A percentile compares a stretch with the other conserved stretches of the same genome.
phyloP scores from a whole-genome alignment of 2,113 vertebrate species.

The Neotoma lepida region DNA sequence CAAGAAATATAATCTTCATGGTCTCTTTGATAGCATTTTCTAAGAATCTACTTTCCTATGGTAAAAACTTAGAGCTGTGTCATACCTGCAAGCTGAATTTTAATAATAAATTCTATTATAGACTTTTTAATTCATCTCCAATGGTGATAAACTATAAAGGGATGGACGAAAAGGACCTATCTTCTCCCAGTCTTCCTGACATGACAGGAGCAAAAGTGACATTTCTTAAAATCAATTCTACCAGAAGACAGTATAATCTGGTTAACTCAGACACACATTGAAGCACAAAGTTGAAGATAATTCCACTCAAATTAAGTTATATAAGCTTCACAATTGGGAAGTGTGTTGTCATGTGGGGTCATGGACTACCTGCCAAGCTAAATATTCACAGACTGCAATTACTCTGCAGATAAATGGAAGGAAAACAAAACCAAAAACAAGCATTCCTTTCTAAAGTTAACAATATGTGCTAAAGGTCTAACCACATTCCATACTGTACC shows the following conservation, averaged over 20 bases:
- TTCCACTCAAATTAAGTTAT: conserved; percentile 73
- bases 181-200: conserved; percentile 70
- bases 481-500: not conserved
- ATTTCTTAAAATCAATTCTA: conserved; percentile 61
- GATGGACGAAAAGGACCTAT: conserved; percentile 49
- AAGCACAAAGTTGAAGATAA: conserved; percentile 67
- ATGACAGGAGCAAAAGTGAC: conserved; percentile 59
- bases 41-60: conserved; percentile 35
- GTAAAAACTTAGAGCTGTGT: conserved; percentile 3
- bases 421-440: conserved; percentile 17
- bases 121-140: conserved; percentile 64
- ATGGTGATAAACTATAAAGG: conserved; percentile 61
- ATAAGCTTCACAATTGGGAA: conserved; percentile 72
- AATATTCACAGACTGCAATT: conserved; percentile 61
- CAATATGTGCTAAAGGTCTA: not conserved
- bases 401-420: conserved; percentile 65
- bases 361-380: conserved; percentile 65
- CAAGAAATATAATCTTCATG: conserved; percentile 21
- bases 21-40: conserved; percentile 41
- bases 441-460: conserved; percentile 14
- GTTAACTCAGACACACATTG: conserved; percentile 60
- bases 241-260: conserved; percentile 63
- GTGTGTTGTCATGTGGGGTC: conserved; percentile 63
- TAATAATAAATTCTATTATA: conserved; percentile 46
- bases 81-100: conserved; percentile 51